phyloP scores from a whole-genome alignment of 2,113 vertebrate species.

The Gasterosteus aculeatus region DNA sequence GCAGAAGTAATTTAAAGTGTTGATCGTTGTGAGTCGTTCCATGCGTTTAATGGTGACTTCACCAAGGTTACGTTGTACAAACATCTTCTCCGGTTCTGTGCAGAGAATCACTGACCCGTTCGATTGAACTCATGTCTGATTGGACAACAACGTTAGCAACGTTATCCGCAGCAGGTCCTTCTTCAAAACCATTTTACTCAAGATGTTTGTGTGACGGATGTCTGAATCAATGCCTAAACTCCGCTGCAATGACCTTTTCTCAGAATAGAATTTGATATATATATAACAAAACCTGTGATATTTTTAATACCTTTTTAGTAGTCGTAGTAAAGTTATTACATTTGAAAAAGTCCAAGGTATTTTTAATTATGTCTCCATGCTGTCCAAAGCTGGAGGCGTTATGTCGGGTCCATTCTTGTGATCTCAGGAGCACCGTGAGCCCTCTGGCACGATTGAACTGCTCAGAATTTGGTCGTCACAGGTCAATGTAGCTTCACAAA shows the following conservation, averaged over 20 bases:
- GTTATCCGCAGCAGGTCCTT: background rate
- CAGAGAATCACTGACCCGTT: constrained; percentile 1
- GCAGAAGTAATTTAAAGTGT: constrained; percentile 28
- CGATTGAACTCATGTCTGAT: background rate
- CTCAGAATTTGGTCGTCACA: background rate
- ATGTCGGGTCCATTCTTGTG: background rate
- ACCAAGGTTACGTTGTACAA: constrained; percentile 9
- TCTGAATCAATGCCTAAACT: constrained; percentile 33
- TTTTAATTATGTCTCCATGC: background rate
- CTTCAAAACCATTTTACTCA: constrained; percentile 4
- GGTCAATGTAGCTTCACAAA: background rate
- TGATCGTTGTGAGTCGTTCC: constrained; percentile 17
- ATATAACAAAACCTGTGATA: background rate
- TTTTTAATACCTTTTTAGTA: background rate
- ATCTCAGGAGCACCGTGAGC: background rate
- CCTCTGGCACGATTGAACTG: background rate
- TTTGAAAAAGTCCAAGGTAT: background rate
- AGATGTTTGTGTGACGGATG: constrained; percentile 7
- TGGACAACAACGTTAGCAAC: background rate
- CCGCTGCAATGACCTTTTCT: constrained; percentile 30
- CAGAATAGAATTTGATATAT: background rate
- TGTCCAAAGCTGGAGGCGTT: background rate
- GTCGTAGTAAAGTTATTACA: background rate
- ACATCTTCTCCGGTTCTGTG: constrained; percentile 1
- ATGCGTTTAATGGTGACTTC: constrained; percentile 19